A percentile compares a stretch with the other conserved stretches of the same genome.
These are phyloP conservation scores for Chaenocephalus aceratus DNA, from an alignment of 2,113 vertebrate species.

Conservation along the genomic window DNA sequence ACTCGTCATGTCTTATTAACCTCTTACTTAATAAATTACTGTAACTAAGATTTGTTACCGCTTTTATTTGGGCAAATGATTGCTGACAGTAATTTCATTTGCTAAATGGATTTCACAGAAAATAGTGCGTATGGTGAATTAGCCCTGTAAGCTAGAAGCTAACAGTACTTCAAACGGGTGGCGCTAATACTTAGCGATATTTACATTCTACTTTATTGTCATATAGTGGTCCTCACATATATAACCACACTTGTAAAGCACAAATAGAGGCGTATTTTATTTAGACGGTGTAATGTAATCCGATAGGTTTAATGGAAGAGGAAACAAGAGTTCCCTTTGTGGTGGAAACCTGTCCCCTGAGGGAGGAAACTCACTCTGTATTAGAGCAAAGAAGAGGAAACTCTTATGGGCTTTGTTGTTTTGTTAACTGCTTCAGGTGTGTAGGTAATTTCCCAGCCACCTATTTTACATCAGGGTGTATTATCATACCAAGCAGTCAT, in stretches of 20 bases:
- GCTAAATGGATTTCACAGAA: background rate
- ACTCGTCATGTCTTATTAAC: background rate
- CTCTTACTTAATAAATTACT: background rate
- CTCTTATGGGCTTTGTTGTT: background rate
- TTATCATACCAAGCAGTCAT: background rate
- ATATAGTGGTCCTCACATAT: background rate
- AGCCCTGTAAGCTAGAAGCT: constrained; percentile 31
- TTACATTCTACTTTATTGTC: background rate
- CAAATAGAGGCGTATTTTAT: background rate
- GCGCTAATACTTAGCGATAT: constrained; percentile 5
- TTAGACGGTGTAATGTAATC: background rate
- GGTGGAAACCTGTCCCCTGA: constrained; percentile 1
- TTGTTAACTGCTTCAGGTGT: background rate
- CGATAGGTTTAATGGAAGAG: background rate
- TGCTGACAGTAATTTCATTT: background rate
- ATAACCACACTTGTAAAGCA: background rate
- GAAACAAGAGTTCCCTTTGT: constrained; percentile 14
- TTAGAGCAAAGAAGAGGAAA: constrained; percentile 3
- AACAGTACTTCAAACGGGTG: constrained; percentile 6
- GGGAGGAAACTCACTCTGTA: constrained; percentile 8
- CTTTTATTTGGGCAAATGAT: background rate
- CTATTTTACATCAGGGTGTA: background rate
- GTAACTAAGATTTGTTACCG: no score
- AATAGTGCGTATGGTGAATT: constrained; percentile 10
- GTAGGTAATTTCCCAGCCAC: background rate